Percentiles rank a stretch among this genome's conserved stretches.
These are phyloP conservation scores for Nomada fabriciana DNA, from an alignment of 2,888 invertebrate species.

Conservation along the genomic window DNA sequence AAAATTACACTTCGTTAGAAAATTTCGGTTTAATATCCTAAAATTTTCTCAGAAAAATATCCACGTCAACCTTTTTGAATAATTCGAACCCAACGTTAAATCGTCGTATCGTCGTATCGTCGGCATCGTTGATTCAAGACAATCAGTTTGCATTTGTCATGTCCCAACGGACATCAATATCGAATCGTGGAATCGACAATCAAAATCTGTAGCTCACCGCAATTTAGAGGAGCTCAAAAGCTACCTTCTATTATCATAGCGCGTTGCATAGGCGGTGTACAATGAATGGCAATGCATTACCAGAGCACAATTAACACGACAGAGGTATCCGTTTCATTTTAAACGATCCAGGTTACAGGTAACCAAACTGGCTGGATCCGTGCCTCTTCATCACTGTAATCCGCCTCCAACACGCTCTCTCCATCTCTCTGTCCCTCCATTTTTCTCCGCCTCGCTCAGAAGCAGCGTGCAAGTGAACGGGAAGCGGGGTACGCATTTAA, in stretches of 20 bases:
- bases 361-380: conserved; percentile 72
- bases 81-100: no score
- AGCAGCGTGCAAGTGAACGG: conserved; percentile 44
- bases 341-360: conserved; percentile 71
- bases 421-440: not conserved
- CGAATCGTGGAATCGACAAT: no score
- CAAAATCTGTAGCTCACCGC: conserved; percentile 5
- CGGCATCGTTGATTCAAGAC: no score
- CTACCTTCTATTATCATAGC: not conserved
- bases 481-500: conserved; percentile 76
- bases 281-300: conserved; percentile 74
- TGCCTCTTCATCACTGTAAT: conserved; percentile 78
- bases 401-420: conserved; percentile 53
- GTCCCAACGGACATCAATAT: no score
- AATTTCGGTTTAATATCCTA: no score
- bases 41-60: no score
- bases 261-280: conserved; percentile 32
- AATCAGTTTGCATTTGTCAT: no score
- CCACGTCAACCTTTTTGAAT: no score
- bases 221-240: not conserved
- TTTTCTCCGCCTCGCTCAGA: conserved; percentile 3
- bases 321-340: conserved; percentile 77
- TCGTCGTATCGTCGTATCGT: no score
- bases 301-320: conserved; percentile 78
- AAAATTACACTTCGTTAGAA: no score